A percentile compares a stretch with the other conserved stretches of the same genome.
Evolutionary conservation across 2,113 vertebrate species (phyloP).

Genomic region (Phrynosoma platyrhinos): DNA sequence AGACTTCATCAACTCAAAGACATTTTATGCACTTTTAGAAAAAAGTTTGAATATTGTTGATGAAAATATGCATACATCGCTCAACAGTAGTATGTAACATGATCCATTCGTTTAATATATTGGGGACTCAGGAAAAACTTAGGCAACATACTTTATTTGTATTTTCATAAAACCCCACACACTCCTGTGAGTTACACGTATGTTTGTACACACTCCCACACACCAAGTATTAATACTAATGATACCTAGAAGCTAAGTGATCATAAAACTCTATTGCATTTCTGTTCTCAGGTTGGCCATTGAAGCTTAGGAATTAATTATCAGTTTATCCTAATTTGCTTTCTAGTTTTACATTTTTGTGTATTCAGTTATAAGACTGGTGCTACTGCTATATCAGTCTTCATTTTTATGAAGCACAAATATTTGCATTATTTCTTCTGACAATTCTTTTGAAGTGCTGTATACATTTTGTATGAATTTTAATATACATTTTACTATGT

Average conservation of each 20-base stretch:
- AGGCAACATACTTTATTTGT: neutral
- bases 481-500: neutral
- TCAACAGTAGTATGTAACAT: neutral
- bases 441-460: neutral
- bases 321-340: neutral
- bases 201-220: neutral
- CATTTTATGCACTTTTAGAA: neutral
- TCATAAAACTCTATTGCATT: too few relatives aligned
- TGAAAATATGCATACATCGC: neutral
- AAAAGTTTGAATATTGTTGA: neutral
- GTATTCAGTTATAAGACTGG: neutral
- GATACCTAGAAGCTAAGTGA: too few relatives aligned
- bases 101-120: neutral
- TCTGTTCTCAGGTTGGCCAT: neutral
- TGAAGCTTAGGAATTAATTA: neutral
- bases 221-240: too few relatives aligned
- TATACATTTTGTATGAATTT: neutral
- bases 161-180: neutral
- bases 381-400: neutral
- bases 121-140: neutral
- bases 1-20: slow-evolving; percentile 3
- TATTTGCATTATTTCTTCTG: neutral
- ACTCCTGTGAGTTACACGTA: neutral
- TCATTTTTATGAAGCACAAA: neutral
- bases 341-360: too few relatives aligned